Evolutionary conservation across 2,113 vertebrate species (phyloP).

Genomic region (Amia ocellicauda): DNA sequence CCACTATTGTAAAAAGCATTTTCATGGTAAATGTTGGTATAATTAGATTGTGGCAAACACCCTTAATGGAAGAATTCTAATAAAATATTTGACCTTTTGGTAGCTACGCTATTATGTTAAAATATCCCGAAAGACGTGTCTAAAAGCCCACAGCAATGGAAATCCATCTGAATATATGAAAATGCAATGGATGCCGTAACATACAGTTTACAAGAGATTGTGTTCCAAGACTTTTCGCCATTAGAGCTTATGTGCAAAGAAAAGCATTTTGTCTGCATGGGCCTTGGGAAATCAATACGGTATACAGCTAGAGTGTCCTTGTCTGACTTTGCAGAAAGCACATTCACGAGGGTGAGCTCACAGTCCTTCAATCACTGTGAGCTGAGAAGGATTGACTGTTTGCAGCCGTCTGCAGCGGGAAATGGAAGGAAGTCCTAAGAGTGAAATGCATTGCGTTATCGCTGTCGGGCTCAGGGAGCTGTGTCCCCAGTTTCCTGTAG

Average conservation of each 20-base stretch:
- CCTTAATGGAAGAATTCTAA: no score
- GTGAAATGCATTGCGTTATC: constrained; percentile 17
- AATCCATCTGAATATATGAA: no score
- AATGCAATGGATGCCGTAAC: no score
- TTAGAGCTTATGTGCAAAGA: constrained; percentile 10
- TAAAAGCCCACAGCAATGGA: no score
- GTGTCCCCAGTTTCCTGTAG: constrained; percentile 28
- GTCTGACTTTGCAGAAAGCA: constrained; percentile 18
- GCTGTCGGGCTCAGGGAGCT: not conserved
- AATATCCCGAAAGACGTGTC: no score
- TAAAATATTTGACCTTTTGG: no score
- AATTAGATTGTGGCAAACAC: no score
- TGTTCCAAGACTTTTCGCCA: constrained; percentile 7
- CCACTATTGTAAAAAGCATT: no score
- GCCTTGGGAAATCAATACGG: constrained; percentile 18
- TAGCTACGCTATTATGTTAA: no score
- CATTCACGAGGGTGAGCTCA: not conserved
- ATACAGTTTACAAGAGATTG: no score
- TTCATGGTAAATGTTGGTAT: no score
- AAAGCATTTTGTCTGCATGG: constrained; percentile 2
- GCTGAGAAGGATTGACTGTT: not conserved
- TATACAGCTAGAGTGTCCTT: constrained; percentile 18
- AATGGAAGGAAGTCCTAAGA: constrained; percentile 23
- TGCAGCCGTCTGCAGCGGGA: constrained; percentile 5
- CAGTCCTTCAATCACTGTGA: not conserved